Conservation (phyloP, 2,888 invertebrate species). For the Synanthedon vespiformis region DNA sequence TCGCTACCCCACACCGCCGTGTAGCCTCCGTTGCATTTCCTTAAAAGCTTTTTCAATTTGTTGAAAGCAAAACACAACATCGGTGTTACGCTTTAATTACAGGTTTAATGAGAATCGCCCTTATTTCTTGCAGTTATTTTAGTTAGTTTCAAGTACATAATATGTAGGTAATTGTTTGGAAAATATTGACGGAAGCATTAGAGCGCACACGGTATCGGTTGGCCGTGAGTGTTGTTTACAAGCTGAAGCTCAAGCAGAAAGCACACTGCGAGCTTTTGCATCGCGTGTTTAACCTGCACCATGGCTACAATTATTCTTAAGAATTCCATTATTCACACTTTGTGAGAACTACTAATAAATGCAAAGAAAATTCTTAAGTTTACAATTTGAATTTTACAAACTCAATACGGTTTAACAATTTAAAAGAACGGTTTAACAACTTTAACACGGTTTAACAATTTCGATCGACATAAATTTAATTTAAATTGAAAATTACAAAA, state of each 20-base stretch:
- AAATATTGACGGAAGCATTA: slow-evolving; percentile 24
- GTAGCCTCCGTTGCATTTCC: slow-evolving; percentile 35
- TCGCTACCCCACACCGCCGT: slow-evolving; percentile 11
- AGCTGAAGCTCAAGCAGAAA: slow-evolving; percentile 10
- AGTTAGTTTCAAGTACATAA: neutral
- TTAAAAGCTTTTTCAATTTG: slow-evolving; percentile 6
- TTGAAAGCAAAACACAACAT: neutral
- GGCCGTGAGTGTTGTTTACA: slow-evolving; percentile 36
- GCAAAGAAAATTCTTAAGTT: too few species aligned
- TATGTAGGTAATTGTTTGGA: slow-evolving; percentile 10
- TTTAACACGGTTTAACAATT: too few species aligned
- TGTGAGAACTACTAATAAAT: neutral
- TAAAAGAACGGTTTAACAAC: too few species aligned
- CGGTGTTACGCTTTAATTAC: neutral
- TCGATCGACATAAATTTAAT: too few species aligned
- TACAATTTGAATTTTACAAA: too few species aligned
- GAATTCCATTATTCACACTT: neutral
- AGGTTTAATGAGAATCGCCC: neutral
- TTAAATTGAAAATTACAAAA: too few species aligned
- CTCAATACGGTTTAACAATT: too few species aligned
- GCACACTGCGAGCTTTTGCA: slow-evolving; percentile 7
- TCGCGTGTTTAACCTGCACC: slow-evolving; percentile 39
- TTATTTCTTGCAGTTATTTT: neutral
- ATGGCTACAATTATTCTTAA: slow-evolving; percentile 12
- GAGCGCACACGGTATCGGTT: slow-evolving; percentile 10